These are phyloP conservation scores for Brachylomia viminalis DNA, from an alignment of 2,888 invertebrate species.

Conservation along the genomic window DNA sequence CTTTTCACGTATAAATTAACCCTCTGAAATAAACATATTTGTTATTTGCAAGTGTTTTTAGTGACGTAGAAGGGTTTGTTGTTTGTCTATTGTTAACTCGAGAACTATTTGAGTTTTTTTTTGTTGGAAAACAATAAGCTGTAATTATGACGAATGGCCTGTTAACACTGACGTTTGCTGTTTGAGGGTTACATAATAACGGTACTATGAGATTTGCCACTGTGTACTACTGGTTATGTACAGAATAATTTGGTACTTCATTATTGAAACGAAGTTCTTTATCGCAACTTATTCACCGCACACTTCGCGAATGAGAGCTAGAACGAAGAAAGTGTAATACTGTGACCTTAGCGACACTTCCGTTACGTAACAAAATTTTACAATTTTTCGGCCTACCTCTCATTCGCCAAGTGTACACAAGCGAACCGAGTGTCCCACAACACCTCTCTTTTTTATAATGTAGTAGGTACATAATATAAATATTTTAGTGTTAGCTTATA, in stretches of 20 bases:
- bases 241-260: background rate
- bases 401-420: background rate
- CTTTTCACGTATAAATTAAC: constrained; percentile 44
- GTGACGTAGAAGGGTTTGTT: constrained; percentile 81
- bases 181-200: constrained; percentile 9
- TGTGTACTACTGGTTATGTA: background rate
- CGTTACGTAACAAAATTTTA: background rate
- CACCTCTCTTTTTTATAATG: background rate
- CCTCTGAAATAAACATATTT: constrained; percentile 35
- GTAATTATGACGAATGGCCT: constrained; percentile 72
- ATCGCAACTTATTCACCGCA: background rate
- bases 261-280: background rate
- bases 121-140: constrained; percentile 77
- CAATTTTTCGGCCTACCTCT: background rate
- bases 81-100: constrained; percentile 80
- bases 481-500: background rate
- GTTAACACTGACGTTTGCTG: constrained; percentile 19
- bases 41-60: constrained; percentile 68
- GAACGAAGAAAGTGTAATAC: background rate
- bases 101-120: constrained; percentile 78
- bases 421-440: background rate
- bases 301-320: background rate
- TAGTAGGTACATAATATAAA: background rate
- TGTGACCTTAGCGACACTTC: background rate
- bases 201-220: background rate